Base-by-base conservation (phyloP, 92 coral and sea anemone species). In the Phenganax subtilis region DNA sequence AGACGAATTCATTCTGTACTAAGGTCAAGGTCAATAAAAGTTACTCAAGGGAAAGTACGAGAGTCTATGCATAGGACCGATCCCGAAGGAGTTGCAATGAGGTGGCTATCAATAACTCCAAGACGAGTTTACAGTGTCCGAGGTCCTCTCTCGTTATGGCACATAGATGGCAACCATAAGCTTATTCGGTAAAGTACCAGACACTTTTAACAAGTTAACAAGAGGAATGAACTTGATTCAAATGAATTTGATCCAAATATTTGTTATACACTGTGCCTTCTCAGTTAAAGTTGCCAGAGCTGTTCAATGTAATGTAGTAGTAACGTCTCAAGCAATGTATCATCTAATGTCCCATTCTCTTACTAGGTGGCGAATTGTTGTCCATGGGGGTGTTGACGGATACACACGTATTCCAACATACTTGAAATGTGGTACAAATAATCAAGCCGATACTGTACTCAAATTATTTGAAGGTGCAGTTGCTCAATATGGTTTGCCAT, bases 91-190 rank as follows among this genome's bases (percentile, higher is more conserved):
- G 85, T 88, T 44, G 90, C 87, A 20, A 81, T 82, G 88, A 84
- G 91, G 58, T 91, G 91, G 96, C 69, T 88, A 56, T 66, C 87
- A 25, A 71, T 88, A 54, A 91, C 91, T 29, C 89, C 88, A 0
- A 86, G 89, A 60, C 64, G 72, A 76, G 85, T 74, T 0, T 90
- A 90, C 76, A 57, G 78, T 83, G 90, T 90, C 7, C 64, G 87
- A n/a, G 91, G 91, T 7, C 90, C 90, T 53, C 80, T 86, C 10
- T 74, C 90, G 16, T 71, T 90, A 54, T 88, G 93, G 90, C 91
- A 90, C 64, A 85, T 90, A 17, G 90, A 88, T 83, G 93, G 91
- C 14, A 88, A 88, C 63, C 94, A 90, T 76, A 90, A 88, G 61
- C 78, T 90, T 76, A 86, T 84, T 51, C 75, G 91, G 94, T 88